Evolutionary conservation across 2,113 vertebrate species (phyloP), one percentile per base, ranked within the genome.

Genomic region (Notothenia rossii): DNA sequence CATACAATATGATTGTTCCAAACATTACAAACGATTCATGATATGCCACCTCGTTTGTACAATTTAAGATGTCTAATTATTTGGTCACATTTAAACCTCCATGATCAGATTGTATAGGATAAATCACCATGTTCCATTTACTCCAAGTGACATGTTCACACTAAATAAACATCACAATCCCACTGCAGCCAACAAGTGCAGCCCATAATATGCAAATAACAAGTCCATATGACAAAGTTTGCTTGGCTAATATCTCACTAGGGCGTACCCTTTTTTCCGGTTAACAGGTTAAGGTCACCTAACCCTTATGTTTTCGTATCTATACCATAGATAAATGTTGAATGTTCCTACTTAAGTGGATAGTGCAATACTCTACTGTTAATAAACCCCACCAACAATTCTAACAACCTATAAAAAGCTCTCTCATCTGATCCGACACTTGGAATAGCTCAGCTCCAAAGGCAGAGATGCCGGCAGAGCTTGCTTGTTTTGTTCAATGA

Each of bases 401-500:
- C 68, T 63, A 67, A 75, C 53, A 88, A 72, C 67, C 60, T 53
- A 64, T 17, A 69, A 72, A 87, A 87, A 81, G 63, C 62, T 78
- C 18, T 40, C 64, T 77, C 56, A 63, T 81, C 82, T 71, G 70
- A 87, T 89, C 55, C 10, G 3, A 75, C 9, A 56, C 88, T 86
- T 10, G 67, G 90, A 92, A 89, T 86, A 88, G 68, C 83, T 69
- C 40, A 45, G 58, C 51, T 88, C 80, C 84, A 88, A 86, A 88
- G 73, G 79, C 79, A 79, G 66, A 60, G 62, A 77, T 58, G 75
- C 65, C 72, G 29, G 72, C 80, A 86, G 49, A 82, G 86, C 72
- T 77, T 89, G 66, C 79, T 87, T 92, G 84, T 90, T 90, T 93
- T 91, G 86, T 89, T 86, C 83, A 75, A 78, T 83, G 79, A 85